A percentile compares a stretch with the other conserved stretches of the same genome.
phyloP scores from a whole-genome alignment of 1,140 invertebrate genomes.

The Colletes latitarsis region DNA sequence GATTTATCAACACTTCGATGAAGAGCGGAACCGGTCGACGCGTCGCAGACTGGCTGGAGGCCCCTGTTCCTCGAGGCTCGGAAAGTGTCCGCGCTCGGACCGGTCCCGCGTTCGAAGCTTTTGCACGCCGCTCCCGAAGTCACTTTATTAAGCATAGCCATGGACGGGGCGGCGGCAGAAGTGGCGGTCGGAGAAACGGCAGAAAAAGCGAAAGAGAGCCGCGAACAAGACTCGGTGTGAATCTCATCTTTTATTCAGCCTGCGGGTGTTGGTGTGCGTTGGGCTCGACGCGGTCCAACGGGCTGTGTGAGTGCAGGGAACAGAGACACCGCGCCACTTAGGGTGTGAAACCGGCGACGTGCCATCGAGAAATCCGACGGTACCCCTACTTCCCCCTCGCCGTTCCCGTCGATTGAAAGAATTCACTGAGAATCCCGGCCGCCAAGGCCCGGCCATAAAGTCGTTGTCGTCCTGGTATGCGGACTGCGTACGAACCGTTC shows the following conservation, averaged over 20 bases:
- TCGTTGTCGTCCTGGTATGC: conserved; percentile 65
- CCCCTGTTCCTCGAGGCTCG: background rate
- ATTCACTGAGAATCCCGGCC: conserved; percentile 65
- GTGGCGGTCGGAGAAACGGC: conserved; percentile 53
- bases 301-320: conserved; percentile 59
- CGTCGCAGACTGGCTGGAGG: background rate
- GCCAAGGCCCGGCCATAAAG: conserved; percentile 68
- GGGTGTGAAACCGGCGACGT: conserved; percentile 78
- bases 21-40: conserved; percentile 22
- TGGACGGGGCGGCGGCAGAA: conserved; percentile 17
- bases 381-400: background rate
- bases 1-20: conserved; percentile 36
- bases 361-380: conserved; percentile 69
- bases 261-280: conserved; percentile 34
- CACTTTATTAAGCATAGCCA: conserved; percentile 71
- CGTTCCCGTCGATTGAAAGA: conserved; percentile 43
- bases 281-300: conserved; percentile 32
- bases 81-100: conserved; percentile 18
- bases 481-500: conserved; percentile 24
- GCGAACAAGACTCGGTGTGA: conserved; percentile 77
- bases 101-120: conserved; percentile 49
- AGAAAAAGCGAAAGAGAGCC: conserved; percentile 73
- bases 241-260: conserved; percentile 80
- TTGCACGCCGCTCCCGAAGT: conserved; percentile 57
- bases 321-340: conserved; percentile 78